A percentile compares a stretch with the other conserved stretches of the same genome.
phyloP scores from a whole-genome alignment of 2,888 invertebrate species.

The Dinocampus coccinellae region DNA sequence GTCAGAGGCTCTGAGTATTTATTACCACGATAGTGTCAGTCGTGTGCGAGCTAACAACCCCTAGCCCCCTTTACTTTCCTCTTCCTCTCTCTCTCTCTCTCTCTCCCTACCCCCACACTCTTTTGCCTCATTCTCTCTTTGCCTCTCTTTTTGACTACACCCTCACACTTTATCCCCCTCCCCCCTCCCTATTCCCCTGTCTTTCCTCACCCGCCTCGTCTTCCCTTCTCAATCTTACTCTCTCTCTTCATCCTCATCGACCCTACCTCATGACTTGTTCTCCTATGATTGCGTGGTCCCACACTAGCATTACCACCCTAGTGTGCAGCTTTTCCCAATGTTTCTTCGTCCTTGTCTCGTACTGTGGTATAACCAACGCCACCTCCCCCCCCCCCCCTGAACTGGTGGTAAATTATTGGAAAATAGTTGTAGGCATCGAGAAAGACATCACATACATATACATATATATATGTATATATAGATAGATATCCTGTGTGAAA shows the following conservation, averaged over 20 bases:
- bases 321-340: constrained; percentile 9
- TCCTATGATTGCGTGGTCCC: background rate
- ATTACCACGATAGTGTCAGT: constrained; percentile 69
- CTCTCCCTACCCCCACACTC: constrained; percentile 13
- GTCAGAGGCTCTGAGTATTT: constrained; percentile 69
- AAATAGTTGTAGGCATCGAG: constrained; percentile 57
- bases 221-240: no score
- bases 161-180: constrained; percentile 26
- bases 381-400: no score
- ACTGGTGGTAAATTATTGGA: constrained; percentile 65
- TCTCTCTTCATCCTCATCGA: no score
- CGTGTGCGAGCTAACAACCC: constrained; percentile 59
- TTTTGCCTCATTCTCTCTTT: background rate
- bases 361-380: constrained; percentile 16
- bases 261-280: no score
- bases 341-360: constrained; percentile 32
- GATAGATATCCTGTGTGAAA: background rate
- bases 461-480: constrained; percentile 15
- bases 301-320: background rate
- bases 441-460: constrained; percentile 15
- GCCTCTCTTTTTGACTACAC: background rate
- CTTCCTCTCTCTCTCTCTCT: no score
- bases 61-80: constrained; percentile 17
- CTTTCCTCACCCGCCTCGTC: no score
- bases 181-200: background rate